Evolutionary conservation across 2,113 vertebrate species (phyloP).

Genomic region (Aldabrachelys gigantea): DNA sequence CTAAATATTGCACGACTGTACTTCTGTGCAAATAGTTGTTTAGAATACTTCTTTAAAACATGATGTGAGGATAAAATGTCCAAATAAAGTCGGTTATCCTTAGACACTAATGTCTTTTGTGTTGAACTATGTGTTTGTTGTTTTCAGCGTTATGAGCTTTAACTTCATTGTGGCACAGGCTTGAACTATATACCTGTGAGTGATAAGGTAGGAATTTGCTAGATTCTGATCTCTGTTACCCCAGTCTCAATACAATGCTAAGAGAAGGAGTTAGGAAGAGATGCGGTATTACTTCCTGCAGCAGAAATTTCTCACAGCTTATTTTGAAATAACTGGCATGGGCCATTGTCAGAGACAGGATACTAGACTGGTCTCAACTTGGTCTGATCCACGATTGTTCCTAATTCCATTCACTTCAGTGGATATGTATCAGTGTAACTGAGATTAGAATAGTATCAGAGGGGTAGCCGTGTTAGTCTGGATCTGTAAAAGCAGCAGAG

Average conservation of each 20-base stretch:
- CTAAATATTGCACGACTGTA: neutral
- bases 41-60: neutral
- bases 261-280: neutral
- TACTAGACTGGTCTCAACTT: neutral
- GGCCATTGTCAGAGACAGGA: accelerated
- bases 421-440: neutral
- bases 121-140: neutral
- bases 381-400: accelerated
- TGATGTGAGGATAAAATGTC: neutral
- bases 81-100: neutral
- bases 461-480: too few relatives aligned
- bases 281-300: neutral
- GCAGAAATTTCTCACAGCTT: neutral
- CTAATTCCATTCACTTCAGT: neutral
- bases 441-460: neutral
- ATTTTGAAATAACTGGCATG: neutral
- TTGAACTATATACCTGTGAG: neutral
- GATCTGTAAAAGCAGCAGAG: too few relatives aligned
- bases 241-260: neutral
- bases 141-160: neutral
- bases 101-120: neutral
- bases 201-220: neutral
- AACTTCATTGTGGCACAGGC: neutral
- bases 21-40: neutral
- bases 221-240: neutral